These are phyloP conservation scores for Meloidogyne floridensis DNA, from an alignment of 1,140 invertebrate species.

Conservation along the genomic window DNA sequence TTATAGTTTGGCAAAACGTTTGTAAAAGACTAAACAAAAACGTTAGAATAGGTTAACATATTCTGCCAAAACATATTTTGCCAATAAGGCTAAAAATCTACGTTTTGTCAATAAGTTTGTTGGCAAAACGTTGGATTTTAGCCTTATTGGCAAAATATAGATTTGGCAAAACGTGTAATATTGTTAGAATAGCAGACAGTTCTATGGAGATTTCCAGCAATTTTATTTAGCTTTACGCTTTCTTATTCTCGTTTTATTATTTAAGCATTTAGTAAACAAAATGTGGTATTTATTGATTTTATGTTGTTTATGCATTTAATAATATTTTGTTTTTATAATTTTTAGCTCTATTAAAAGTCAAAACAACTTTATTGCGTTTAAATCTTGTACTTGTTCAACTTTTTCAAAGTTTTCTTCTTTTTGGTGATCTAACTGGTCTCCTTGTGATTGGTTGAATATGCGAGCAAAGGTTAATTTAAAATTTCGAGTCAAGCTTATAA, in stretches of 20 bases:
- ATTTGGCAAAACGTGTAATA: too few species aligned
- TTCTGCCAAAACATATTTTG: too few species aligned
- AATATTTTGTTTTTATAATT: not conserved
- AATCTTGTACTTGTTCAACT: not conserved
- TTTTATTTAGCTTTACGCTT: not conserved
- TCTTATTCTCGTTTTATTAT: not conserved
- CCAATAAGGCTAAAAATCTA: too few species aligned
- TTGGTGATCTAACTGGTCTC: not conserved
- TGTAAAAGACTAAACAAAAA: not conserved
- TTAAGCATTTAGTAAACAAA: too few species aligned
- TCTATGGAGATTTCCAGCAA: not conserved
- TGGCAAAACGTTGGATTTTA: too few species aligned
- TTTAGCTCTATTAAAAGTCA: not conserved
- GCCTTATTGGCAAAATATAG: too few species aligned
- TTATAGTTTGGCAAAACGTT: not conserved
- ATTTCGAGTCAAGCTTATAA: not conserved
- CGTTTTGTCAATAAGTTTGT: too few species aligned
- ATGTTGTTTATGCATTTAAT: not conserved
- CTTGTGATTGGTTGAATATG: conserved; percentile 23
- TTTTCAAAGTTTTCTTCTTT: not conserved
- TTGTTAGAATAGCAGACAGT: not conserved
- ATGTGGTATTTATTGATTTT: not conserved
- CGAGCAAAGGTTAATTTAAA: conserved; percentile 16
- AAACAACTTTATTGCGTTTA: not conserved
- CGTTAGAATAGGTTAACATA: not conserved